Percentiles rank a stretch among this genome's conserved stretches.
Conservation (phyloP, 2,888 invertebrate species). For the Parasteatoda lunata region DNA sequence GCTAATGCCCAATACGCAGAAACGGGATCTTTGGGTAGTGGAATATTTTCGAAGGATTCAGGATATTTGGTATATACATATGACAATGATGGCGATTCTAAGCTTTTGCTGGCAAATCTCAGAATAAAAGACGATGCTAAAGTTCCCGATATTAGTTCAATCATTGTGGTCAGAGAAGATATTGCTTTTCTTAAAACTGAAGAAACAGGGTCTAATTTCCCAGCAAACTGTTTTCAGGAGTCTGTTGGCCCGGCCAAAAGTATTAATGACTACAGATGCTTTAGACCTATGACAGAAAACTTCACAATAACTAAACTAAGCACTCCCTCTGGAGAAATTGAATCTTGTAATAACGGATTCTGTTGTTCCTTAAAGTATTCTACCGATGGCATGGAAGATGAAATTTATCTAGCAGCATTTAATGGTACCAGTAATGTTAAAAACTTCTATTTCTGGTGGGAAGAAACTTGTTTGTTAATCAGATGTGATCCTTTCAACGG, state of each 20-base stretch:
- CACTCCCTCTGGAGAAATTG: slow-evolving; percentile 26
- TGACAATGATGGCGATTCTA: slow-evolving; percentile 71
- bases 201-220: slow-evolving; percentile 52
- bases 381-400: slow-evolving; percentile 34
- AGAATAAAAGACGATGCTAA: slow-evolving; percentile 16
- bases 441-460: slow-evolving; percentile 46
- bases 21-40: slow-evolving; percentile 82
- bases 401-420: slow-evolving; percentile 52
- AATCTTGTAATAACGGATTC: slow-evolving; percentile 62
- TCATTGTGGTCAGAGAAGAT: slow-evolving; percentile 17
- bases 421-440: slow-evolving; percentile 53
- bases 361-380: slow-evolving; percentile 66
- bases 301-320: slow-evolving; percentile 41
- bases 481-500: slow-evolving; percentile 49
- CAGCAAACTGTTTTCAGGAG: slow-evolving; percentile 25
- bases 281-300: slow-evolving; percentile 30
- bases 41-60: slow-evolving; percentile 81
- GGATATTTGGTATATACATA: slow-evolving; percentile 74
- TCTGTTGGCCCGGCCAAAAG: slow-evolving; percentile 18
- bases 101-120: slow-evolving; percentile 71
- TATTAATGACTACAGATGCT: slow-evolving; percentile 33
- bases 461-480: slow-evolving; percentile 50
- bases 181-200: neutral
- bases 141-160: slow-evolving; percentile 18
- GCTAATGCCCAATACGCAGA: slow-evolving; percentile 81